Percentiles rank a stretch among this genome's conserved stretches.
Conservation (phyloP, 2,888 invertebrate species). For the Crepidodera aurea region DNA sequence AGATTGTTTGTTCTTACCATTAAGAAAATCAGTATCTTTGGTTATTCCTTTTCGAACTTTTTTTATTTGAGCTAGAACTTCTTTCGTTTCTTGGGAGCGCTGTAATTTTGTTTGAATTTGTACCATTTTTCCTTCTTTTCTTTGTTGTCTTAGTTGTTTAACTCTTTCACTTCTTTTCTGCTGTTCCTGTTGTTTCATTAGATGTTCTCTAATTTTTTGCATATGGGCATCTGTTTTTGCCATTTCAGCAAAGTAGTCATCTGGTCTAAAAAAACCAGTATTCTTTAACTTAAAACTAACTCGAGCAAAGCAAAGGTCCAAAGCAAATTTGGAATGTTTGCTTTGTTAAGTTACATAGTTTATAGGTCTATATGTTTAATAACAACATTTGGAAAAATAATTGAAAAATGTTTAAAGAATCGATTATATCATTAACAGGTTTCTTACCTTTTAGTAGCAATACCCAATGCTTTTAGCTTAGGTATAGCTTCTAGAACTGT, state of each 20-base stretch:
- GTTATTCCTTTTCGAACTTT: constrained; percentile 86
- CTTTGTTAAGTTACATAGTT: neutral
- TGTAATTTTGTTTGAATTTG: constrained; percentile 82
- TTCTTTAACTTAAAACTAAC: neutral
- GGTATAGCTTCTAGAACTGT: constrained; percentile 83
- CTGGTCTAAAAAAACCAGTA: constrained; percentile 68
- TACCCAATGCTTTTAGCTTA: constrained; percentile 75
- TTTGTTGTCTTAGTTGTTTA: constrained; percentile 86
- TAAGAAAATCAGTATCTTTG: constrained; percentile 81
- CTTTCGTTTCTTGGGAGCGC: constrained; percentile 89
- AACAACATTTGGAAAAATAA: neutral
- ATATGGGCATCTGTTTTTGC: constrained; percentile 96
- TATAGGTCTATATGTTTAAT: neutral
- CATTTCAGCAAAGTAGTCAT: constrained; percentile 99
- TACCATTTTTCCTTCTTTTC: constrained; percentile 92
- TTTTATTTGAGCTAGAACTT: constrained; percentile 91
- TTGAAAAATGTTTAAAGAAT: too few species aligned
- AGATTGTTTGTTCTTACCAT: constrained; percentile 62
- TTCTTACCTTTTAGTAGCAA: constrained; percentile 70
- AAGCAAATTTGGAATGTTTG: neutral
- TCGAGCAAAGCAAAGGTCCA: neutral
- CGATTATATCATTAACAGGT: neutral
- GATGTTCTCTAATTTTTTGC: constrained; percentile 89
- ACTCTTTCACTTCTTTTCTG: constrained; percentile 91
- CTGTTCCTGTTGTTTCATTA: constrained; percentile 84